These are phyloP conservation scores for Anas platyrhynchos DNA, from an alignment of 2,113 vertebrate genomes.

Conservation along the genomic window DNA sequence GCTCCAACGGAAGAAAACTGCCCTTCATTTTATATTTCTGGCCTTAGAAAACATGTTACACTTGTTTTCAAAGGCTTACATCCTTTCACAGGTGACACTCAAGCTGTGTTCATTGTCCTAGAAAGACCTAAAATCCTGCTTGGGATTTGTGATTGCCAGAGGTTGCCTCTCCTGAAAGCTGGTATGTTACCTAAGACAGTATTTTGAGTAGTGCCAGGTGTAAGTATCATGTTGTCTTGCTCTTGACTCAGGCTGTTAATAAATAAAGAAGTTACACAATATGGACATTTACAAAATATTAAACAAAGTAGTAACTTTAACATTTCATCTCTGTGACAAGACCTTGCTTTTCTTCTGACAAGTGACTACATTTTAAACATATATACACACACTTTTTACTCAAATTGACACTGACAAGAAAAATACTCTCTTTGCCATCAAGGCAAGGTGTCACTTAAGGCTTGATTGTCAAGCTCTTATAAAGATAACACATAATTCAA, in stretches of 20 bases:
- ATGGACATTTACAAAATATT: background rate
- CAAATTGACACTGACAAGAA: slow-evolving; percentile 24
- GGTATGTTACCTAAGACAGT: background rate
- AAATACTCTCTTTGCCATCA: background rate
- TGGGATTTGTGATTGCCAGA: background rate
- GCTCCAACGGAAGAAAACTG: background rate
- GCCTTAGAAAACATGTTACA: background rate
- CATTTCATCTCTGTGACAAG: slow-evolving; percentile 17
- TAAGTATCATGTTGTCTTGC: background rate
- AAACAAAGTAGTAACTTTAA: background rate
- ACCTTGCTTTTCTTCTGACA: slow-evolving; percentile 11
- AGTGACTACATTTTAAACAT: background rate
- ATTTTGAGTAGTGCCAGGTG: background rate
- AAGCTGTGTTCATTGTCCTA: background rate
- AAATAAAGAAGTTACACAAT: background rate
- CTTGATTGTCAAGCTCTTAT: background rate
- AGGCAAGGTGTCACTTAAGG: background rate
- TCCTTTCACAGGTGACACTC: background rate
- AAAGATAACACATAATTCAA: background rate
- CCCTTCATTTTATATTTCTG: background rate
- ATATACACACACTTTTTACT: background rate
- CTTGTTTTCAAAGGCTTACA: background rate
- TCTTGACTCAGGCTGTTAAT: background rate
- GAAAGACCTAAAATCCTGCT: background rate
- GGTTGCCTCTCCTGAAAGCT: background rate